Percentiles rank a stretch among this genome's conserved stretches.
Evolutionary conservation across 2,113 vertebrate genomes (phyloP).

Genomic region (Glaucidium brasilianum): DNA sequence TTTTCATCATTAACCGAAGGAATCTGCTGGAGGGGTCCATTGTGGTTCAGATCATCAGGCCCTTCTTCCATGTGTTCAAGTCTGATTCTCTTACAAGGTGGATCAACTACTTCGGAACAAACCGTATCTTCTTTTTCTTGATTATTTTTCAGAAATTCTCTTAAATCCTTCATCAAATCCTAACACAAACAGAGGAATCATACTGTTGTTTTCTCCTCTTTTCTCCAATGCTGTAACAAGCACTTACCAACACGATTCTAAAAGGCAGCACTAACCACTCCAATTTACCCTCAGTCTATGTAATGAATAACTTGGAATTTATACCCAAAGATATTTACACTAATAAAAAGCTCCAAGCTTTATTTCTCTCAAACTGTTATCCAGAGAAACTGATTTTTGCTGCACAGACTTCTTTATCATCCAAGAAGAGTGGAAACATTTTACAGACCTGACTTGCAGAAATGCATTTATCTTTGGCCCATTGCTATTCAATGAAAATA

Average conservation of each 20-base stretch:
- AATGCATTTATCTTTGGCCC: neutral
- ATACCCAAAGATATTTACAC: neutral
- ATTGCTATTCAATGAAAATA: neutral
- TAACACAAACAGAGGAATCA: conserved; percentile 48
- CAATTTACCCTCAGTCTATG: neutral
- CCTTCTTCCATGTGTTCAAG: conserved; percentile 43
- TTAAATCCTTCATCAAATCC: conserved; percentile 80
- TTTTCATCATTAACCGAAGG: neutral
- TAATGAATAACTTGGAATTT: neutral
- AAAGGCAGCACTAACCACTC: neutral
- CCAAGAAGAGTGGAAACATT: neutral
- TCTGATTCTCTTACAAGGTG: conserved; percentile 82
- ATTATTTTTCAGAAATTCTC: conserved; percentile 70
- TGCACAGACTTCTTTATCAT: neutral
- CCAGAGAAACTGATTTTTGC: neutral
- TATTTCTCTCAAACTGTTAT: neutral
- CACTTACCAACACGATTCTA: neutral
- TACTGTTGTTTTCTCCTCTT: neutral
- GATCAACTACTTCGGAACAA: conserved; percentile 57
- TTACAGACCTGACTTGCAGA: neutral
- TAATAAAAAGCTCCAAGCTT: neutral
- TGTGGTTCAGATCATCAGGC: conserved; percentile 7
- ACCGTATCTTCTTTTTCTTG: conserved; percentile 16
- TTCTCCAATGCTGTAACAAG: neutral
- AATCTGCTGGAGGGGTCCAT: neutral